Percentiles rank a stretch among this genome's conserved stretches.
Conservation (phyloP, 2,888 invertebrate species). For the Agrotis exclamationis region DNA sequence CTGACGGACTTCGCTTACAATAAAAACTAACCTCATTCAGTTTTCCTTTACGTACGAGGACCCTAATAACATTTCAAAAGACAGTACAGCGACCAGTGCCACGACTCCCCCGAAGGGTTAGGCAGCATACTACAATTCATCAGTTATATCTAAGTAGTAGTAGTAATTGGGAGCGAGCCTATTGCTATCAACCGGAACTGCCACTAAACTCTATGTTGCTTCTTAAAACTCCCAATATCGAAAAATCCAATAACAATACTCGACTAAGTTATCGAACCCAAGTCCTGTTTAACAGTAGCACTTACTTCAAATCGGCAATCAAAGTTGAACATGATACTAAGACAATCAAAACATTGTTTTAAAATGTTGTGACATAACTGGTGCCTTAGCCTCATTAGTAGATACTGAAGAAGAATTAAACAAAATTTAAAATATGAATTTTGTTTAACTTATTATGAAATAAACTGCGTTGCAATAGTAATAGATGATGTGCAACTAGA, state of each 20-base stretch:
- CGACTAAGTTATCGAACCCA: background rate
- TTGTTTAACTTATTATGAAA: too few relatives aligned
- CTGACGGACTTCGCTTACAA: too few relatives aligned
- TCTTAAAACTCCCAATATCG: background rate
- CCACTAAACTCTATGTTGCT: too few relatives aligned
- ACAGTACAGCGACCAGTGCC: too few relatives aligned
- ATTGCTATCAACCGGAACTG: background rate
- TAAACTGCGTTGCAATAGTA: background rate
- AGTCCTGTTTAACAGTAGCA: background rate
- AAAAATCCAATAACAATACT: background rate
- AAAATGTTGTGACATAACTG: too few relatives aligned
- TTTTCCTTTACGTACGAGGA: too few relatives aligned
- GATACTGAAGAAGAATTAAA: background rate
- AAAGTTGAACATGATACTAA: background rate
- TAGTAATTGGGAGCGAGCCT: background rate
- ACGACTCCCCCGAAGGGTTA: background rate
- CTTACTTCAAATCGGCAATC: background rate
- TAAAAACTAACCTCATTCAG: too few relatives aligned
- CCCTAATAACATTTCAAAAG: too few relatives aligned
- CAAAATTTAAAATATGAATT: too few relatives aligned
- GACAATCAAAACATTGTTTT: background rate
- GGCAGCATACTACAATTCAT: too few relatives aligned
- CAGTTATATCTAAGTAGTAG: background rate
- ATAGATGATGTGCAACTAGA: background rate
- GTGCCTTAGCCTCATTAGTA: too few relatives aligned